phyloP scores from a whole-genome alignment of 2,797 vertebrate species.

The Miichthys miiuy region DNA sequence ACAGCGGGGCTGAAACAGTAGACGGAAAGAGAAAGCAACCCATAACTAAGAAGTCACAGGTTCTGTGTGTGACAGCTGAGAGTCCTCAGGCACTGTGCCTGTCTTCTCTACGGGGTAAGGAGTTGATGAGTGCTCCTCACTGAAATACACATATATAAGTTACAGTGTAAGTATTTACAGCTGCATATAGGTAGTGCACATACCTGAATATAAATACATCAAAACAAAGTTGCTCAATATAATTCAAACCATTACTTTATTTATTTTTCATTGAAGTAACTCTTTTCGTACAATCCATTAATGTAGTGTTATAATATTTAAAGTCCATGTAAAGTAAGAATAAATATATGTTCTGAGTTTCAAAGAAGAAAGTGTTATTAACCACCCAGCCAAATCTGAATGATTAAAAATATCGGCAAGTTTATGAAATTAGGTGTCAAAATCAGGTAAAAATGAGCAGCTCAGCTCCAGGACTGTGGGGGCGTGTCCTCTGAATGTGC shows the following conservation, averaged over 20 bases:
- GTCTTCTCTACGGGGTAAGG: background rate
- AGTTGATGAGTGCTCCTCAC: background rate
- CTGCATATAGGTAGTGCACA: background rate
- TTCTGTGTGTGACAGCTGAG: conserved; percentile 15
- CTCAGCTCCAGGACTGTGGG: no score
- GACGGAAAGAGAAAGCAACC: background rate
- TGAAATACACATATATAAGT: conserved; percentile 20
- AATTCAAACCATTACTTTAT: background rate
- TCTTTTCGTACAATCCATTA: background rate
- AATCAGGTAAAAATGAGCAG: no score
- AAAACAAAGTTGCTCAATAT: background rate
- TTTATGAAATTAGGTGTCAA: no score
- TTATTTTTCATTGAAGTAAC: background rate
- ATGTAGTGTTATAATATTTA: no score
- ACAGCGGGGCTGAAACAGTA: background rate
- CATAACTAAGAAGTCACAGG: conserved; percentile 10
- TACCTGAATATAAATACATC: background rate
- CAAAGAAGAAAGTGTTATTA: no score
- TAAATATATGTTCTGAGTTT: no score
- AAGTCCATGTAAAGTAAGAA: no score
- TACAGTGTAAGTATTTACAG: background rate
- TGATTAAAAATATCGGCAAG: no score
- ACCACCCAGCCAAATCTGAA: no score
- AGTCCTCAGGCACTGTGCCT: background rate
- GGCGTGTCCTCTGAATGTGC: no score